Conservation (phyloP, 2,797 vertebrate genomes). For the Myripristis murdjan region DNA sequence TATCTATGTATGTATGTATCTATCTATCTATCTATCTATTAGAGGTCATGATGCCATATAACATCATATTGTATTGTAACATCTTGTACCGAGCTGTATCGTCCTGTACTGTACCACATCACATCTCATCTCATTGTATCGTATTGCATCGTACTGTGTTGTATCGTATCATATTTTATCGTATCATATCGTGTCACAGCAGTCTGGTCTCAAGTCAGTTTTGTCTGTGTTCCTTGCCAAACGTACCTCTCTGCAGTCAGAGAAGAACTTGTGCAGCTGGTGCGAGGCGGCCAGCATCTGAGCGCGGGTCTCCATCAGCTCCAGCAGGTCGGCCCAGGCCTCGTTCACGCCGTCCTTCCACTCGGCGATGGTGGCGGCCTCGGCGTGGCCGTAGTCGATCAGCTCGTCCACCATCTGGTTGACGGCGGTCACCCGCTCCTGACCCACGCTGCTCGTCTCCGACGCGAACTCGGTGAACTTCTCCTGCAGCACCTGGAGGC, state of each 20-base stretch:
- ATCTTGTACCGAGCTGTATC: background rate
- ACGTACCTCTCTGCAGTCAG: slow-evolving; percentile 90
- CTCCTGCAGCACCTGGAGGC: slow-evolving; percentile 90
- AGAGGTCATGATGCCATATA: too few relatives aligned
- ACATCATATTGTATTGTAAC: background rate
- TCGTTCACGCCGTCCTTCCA: slow-evolving; percentile 98
- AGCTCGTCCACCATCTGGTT: slow-evolving; percentile 98
- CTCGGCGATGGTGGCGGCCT: slow-evolving; percentile 94
- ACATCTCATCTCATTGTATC: too few relatives aligned
- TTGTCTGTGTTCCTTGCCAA: background rate
- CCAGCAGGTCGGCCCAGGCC: slow-evolving; percentile 95
- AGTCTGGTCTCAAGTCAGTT: too few relatives aligned
- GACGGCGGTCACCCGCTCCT: slow-evolving; percentile 92
- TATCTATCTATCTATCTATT: too few relatives aligned
- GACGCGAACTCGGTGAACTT: slow-evolving; percentile 94
- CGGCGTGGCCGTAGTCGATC: slow-evolving; percentile 93
- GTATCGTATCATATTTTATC: too few relatives aligned
- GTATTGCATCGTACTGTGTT: too few relatives aligned
- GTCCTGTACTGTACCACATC: too few relatives aligned
- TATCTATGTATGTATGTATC: too few relatives aligned
- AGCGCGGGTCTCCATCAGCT: slow-evolving; percentile 94
- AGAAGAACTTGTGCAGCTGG: slow-evolving; percentile 96
- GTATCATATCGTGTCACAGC: too few relatives aligned
- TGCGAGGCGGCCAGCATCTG: slow-evolving; percentile 95
- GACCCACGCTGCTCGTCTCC: slow-evolving; percentile 90